Evolutionary conservation across 2,888 invertebrate species (phyloP), one percentile per base, ranked within the genome.

Genomic region (Trissolcus brochymenae): DNA sequence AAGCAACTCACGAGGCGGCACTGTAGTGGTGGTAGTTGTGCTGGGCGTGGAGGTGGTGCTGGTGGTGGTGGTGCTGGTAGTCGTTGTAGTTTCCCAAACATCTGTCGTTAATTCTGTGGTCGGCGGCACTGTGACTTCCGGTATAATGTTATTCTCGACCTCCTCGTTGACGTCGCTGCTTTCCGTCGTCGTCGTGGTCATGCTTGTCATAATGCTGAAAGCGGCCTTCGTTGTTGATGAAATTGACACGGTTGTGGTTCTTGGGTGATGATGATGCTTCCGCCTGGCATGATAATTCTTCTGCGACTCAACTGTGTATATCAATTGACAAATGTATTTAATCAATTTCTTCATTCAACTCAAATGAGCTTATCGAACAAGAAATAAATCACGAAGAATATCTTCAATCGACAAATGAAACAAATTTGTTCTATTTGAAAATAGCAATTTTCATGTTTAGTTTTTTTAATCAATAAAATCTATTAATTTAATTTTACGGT

Each of bases 301-400:
- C 90, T 96, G 96, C 13, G 96, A 94, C 90, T 96, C 96, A 86
- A 96, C 96, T 96, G 90, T 13, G 91, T 91, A 68, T 59, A 29
- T 43, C 56, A 68, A 73, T 65, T 61, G 60, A 43, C 65, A 17
- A 81, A 25, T 46, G 41, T 54, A 55, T 76, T 66, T 14, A 6
- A 46, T 2, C 4, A 2, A 6, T 14, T 46, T 46, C 16, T 9
- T 16, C 46, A 46, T 46, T 6, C 6, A 46, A n/a, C 13, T 13
- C 6, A 46, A n/a, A 1, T 13, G 14, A 9, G 9, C n/a, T 55
- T 19, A 25, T 19, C n/a, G 25, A 21, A 46, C n/a, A 17, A 7
- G 25, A 41, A 35, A 64, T 6, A 29, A 54, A 54, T 40, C 16
- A 16, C 13, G 3, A 9, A 41, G 41, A 13, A 13, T 19, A 19